These are phyloP conservation scores for Notechis scutatus DNA, from an alignment of 2,113 vertebrate species.

Conservation along the genomic window DNA sequence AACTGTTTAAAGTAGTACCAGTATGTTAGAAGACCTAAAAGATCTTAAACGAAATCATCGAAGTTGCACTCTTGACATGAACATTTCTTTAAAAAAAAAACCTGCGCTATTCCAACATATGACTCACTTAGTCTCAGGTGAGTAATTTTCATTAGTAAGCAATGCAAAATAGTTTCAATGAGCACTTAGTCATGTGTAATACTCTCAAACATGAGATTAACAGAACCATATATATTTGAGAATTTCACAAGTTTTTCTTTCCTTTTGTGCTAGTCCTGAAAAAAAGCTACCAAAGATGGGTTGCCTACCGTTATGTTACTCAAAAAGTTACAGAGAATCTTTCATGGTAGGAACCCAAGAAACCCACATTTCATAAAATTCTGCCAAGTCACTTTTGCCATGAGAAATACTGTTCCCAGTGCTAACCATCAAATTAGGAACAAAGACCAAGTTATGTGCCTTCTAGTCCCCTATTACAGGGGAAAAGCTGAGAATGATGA, in stretches of 20 bases:
- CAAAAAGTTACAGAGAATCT: neutral
- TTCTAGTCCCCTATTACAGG: neutral
- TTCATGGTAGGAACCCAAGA: too few relatives aligned
- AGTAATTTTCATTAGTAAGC: constrained; percentile 52
- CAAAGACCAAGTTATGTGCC: neutral
- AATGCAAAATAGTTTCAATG: constrained; percentile 32
- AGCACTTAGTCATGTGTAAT: neutral
- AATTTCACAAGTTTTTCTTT: neutral
- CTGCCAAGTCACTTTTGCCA: neutral
- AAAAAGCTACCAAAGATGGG: neutral
- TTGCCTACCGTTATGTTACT: neutral
- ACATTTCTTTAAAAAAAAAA: constrained; percentile 26
- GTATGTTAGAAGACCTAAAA: constrained; percentile 52
- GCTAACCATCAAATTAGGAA: neutral
- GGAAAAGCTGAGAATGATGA: neutral
- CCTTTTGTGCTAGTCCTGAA: neutral
- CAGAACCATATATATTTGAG: neutral
- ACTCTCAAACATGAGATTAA: neutral
- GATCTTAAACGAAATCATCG: constrained; percentile 51
- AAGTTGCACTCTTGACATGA: constrained; percentile 53
- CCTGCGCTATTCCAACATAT: constrained; percentile 36
- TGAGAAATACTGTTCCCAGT: neutral
- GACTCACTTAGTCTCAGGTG: constrained; percentile 42
- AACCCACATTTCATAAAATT: neutral
- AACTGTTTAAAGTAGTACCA: constrained; percentile 51